phyloP scores from a whole-genome alignment of 2,797 vertebrate genomes.

The Gallinago nigripennis region DNA sequence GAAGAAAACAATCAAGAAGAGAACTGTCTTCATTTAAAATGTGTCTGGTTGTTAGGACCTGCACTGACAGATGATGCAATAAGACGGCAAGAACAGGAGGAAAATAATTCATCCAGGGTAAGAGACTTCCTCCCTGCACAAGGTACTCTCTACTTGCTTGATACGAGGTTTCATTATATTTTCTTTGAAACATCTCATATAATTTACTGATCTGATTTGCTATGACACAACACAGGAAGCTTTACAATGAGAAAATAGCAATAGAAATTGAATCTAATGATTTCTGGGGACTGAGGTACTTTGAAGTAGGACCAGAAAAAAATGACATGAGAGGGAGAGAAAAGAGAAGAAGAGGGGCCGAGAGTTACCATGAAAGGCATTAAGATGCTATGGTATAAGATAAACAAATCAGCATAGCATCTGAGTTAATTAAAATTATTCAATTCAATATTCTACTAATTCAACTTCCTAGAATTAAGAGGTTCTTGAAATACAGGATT shows the following conservation, averaged over 20 bases:
- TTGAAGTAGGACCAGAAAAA: background rate
- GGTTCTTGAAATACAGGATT: background rate
- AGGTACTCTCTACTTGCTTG: background rate
- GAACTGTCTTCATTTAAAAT: background rate
- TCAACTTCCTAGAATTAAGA: background rate
- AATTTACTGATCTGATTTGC: constrained; percentile 21
- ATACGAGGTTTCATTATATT: background rate
- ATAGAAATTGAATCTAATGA: background rate
- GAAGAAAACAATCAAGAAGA: background rate
- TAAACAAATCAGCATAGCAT: background rate
- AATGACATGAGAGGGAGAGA: background rate
- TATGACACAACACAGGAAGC: background rate
- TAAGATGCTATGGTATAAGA: background rate
- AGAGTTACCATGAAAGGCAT: background rate
- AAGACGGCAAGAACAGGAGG: background rate
- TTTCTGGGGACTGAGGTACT: background rate
- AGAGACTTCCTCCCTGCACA: background rate
- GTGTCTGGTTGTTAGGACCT: background rate
- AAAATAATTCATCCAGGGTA: background rate
- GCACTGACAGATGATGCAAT: background rate
- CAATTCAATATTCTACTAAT: background rate
- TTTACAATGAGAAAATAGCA: background rate
- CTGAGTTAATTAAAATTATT: background rate
- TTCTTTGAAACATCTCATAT: background rate
- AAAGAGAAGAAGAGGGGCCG: background rate